Conservation (phyloP, 2,797 vertebrate species). For the Onychomys leucogaster region DNA sequence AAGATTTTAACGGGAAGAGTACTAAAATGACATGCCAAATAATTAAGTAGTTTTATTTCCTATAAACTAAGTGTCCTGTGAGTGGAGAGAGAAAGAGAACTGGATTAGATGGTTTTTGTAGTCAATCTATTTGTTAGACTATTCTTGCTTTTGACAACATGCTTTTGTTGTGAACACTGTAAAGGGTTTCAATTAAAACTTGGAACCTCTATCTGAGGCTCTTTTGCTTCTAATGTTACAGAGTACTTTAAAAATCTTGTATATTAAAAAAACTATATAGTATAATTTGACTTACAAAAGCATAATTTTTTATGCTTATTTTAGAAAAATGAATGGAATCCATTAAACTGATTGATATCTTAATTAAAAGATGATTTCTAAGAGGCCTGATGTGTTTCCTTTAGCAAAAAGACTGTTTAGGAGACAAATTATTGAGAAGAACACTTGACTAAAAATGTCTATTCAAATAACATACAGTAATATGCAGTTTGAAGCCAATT, state of each 20-base stretch:
- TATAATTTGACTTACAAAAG: conserved; percentile 46
- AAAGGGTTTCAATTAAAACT: conserved; percentile 67
- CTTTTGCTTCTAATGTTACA: conserved; percentile 33
- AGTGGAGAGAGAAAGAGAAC: conserved; percentile 3
- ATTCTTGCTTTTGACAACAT: conserved; percentile 51
- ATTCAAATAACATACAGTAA: conserved; percentile 41
- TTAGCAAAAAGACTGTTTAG: conserved; percentile 51
- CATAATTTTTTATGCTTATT: conserved; percentile 11
- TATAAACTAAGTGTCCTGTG: conserved; percentile 32
- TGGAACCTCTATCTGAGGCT: conserved; percentile 37
- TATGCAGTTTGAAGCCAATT: conserved; percentile 44
- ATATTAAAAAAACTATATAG: not conserved
- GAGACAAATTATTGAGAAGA: conserved; percentile 55
- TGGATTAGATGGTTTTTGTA: conserved; percentile 31
- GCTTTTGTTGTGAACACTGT: conserved; percentile 46
- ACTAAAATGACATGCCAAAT: conserved; percentile 55
- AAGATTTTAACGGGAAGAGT: conserved; percentile 59
- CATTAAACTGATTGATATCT: conserved; percentile 46
- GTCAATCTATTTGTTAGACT: not conserved
- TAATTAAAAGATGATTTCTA: conserved; percentile 69
- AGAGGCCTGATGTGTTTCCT: conserved; percentile 47
- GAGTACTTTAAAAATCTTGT: conserved; percentile 42
- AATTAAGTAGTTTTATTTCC: not conserved
- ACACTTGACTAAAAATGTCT: conserved; percentile 19
- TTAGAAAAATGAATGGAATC: conserved; percentile 65